These are phyloP conservation scores for Ametastegia equiseti DNA, from an alignment of 2,888 invertebrate species.

Conservation along the genomic window DNA sequence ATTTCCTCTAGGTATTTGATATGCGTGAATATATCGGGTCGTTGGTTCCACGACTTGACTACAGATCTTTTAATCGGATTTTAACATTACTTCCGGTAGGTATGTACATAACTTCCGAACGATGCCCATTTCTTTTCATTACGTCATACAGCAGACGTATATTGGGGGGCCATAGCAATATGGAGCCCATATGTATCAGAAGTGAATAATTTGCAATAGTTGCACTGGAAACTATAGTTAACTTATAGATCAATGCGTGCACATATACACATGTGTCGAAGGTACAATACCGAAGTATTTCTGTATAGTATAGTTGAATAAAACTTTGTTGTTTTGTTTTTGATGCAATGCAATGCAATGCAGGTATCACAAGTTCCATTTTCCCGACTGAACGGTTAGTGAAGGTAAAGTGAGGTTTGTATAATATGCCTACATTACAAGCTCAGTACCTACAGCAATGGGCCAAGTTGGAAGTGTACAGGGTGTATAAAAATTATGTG, in stretches of 20 bases:
- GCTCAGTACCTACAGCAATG: slow-evolving; percentile 8
- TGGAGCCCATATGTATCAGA: not conserved
- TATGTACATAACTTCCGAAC: too few relatives aligned
- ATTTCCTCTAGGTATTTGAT: too few relatives aligned
- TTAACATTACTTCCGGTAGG: too few relatives aligned
- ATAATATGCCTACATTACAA: slow-evolving; percentile 1
- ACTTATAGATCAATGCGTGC: not conserved
- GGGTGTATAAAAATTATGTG: too few relatives aligned
- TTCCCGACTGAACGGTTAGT: not conserved
- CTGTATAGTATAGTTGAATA: not conserved
- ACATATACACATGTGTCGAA: slow-evolving; percentile 5
- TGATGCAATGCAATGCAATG: too few relatives aligned
- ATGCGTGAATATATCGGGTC: too few relatives aligned
- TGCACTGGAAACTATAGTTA: not conserved
- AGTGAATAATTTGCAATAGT: not conserved
- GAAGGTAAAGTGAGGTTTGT: slow-evolving; percentile 16
- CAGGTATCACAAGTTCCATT: slow-evolving; percentile 7
- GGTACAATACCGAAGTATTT: slow-evolving; percentile 2
- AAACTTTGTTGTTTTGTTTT: slow-evolving; percentile 5
- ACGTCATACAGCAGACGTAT: not conserved
- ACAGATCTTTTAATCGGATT: too few relatives aligned
- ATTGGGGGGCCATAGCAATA: not conserved
- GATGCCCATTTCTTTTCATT: not conserved
- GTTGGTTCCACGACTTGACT: too few relatives aligned
- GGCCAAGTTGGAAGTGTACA: not conserved